phyloP scores from a whole-genome alignment of 2,888 invertebrate species.

The Lycia hirtaria region DNA sequence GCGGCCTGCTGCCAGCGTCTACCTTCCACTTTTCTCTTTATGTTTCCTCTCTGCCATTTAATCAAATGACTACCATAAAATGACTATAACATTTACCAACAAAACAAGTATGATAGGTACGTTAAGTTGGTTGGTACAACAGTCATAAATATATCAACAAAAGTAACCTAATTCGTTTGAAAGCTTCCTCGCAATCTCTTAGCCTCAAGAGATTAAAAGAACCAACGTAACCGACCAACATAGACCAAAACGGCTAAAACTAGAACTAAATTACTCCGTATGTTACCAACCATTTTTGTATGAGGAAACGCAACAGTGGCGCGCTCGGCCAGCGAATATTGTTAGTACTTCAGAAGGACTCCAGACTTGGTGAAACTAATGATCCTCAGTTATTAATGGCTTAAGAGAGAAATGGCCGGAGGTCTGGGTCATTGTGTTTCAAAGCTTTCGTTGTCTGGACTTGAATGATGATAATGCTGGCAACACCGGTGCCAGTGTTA shows the following conservation, averaged over 20 bases:
- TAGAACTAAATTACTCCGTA: neutral
- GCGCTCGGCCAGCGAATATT: neutral
- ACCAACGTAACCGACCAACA: slow-evolving; percentile 3
- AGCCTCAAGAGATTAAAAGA: neutral
- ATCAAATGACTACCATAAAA: too few species aligned
- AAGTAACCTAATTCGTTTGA: slow-evolving; percentile 17
- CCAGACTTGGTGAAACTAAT: slow-evolving; percentile 24
- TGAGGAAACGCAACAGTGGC: neutral
- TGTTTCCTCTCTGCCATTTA: too few species aligned
- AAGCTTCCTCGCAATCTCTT: slow-evolving; percentile 16
- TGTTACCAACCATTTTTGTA: neutral
- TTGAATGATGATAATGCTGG: slow-evolving; percentile 6
- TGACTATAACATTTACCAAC: too few species aligned
- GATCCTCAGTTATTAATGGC: slow-evolving; percentile 30
- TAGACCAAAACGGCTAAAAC: neutral
- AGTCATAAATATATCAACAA: neutral
- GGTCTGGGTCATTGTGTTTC: slow-evolving; percentile 16
- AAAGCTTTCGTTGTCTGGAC: slow-evolving; percentile 3
- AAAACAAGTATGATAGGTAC: too few species aligned
- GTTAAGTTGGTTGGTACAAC: too few species aligned
- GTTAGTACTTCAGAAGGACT: neutral
- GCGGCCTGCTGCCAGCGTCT: too few species aligned
- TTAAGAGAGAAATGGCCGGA: slow-evolving; percentile 22
- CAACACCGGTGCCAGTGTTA: too few species aligned
- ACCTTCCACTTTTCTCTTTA: too few species aligned